These are phyloP conservation scores for Heliconius ismenius DNA, from an alignment of 2,888 invertebrate genomes.

Conservation along the genomic window DNA sequence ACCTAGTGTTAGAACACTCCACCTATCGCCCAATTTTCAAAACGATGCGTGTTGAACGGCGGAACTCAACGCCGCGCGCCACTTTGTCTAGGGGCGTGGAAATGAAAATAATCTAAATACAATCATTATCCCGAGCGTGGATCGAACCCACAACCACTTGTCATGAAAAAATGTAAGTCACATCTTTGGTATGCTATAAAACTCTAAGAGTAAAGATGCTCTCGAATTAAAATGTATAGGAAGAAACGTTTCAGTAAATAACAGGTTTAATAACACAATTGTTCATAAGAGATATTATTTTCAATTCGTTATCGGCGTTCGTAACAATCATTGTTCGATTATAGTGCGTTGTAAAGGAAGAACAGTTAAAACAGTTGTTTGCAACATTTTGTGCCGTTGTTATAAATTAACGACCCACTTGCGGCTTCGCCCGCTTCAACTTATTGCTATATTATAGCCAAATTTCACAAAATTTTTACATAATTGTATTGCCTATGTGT, in stretches of 20 bases:
- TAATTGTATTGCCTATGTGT: neutral
- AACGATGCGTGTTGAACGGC: neutral
- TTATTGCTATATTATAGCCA: neutral
- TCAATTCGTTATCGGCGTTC: constrained; percentile 56
- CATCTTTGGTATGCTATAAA: neutral
- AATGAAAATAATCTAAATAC: too few species aligned
- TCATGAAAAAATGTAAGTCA: too few species aligned
- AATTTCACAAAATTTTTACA: neutral
- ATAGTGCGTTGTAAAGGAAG: constrained; percentile 60
- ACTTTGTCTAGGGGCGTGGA: too few species aligned
- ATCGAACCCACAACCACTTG: neutral
- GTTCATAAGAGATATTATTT: constrained; percentile 47
- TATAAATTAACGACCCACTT: neutral
- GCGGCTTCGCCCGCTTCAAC: neutral
- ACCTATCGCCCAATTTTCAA: too few species aligned
- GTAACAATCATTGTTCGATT: constrained; percentile 60
- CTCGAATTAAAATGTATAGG: neutral
- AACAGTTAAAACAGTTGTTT: constrained; percentile 54
- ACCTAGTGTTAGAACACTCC: too few species aligned
- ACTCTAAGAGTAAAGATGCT: neutral
- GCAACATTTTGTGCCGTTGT: constrained; percentile 50
- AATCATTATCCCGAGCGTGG: neutral
- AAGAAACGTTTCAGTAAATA: constrained; percentile 26
- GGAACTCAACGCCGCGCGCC: neutral
- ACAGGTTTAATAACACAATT: constrained; percentile 25